A percentile compares a stretch with the other conserved stretches of the same genome.
Evolutionary conservation across 2,888 invertebrate genomes (phyloP).

Genomic region (Andrena flavipes): DNA sequence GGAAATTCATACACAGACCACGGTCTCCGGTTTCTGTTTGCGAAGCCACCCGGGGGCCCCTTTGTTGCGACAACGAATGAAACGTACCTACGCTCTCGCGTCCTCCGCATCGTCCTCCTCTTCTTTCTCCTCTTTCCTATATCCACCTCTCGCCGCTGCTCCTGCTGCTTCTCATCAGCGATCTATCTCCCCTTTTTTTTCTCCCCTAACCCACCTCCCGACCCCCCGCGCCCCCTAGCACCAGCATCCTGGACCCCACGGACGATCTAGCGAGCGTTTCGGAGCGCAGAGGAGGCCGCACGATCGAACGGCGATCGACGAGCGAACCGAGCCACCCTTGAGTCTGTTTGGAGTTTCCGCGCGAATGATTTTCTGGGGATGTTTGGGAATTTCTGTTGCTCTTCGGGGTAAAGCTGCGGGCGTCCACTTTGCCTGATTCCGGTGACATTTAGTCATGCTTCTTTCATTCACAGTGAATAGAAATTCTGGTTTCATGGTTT

Average conservation of each 20-base stretch:
- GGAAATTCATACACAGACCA: constrained; percentile 76
- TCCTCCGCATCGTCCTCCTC: constrained; percentile 59
- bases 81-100: constrained; percentile 69
- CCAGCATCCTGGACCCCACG: not conserved
- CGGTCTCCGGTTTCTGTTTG: constrained; percentile 76
- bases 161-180: constrained; percentile 51
- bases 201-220: not conserved
- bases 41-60: constrained; percentile 74
- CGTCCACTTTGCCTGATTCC: no score
- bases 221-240: not conserved
- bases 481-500: no score
- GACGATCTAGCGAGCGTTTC: constrained; percentile 3
- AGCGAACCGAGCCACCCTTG: not conserved
- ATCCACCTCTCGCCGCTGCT: constrained; percentile 36
- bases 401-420: no score
- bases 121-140: constrained; percentile 41
- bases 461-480: no score
- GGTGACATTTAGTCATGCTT: no score
- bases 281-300: not conserved
- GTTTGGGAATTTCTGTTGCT: not conserved
- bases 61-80: constrained; percentile 75
- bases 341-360: no score
- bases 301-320: constrained; percentile 1
- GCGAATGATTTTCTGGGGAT: not conserved
- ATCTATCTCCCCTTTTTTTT: constrained; percentile 51